A percentile compares a stretch with the other conserved stretches of the same genome.
These are phyloP conservation scores for Gymnocheta viridis DNA, from an alignment of 2,888 invertebrate species.

Conservation along the genomic window DNA sequence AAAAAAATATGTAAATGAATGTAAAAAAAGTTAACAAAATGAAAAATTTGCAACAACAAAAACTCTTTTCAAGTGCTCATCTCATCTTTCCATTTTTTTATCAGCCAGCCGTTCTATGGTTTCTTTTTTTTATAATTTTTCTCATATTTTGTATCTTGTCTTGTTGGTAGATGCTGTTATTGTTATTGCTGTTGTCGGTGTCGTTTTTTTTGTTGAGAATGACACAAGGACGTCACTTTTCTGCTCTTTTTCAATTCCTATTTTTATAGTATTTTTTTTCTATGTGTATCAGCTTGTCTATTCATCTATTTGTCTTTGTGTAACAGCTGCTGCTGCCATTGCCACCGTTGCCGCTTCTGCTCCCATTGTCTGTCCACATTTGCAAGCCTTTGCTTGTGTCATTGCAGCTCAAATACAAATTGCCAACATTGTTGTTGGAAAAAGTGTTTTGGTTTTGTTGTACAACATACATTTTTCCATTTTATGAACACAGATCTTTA, in stretches of 20 bases:
- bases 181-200: neutral
- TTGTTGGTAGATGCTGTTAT: constrained; percentile 10
- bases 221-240: constrained; percentile 64
- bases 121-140: neutral
- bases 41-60: constrained; percentile 21
- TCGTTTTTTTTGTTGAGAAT: no score
- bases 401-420: constrained; percentile 41
- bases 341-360: neutral
- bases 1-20: constrained; percentile 6
- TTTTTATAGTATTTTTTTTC: neutral
- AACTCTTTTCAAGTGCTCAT: constrained; percentile 20
- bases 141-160: constrained; percentile 4
- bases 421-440: constrained; percentile 26
- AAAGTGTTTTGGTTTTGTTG: constrained; percentile 23
- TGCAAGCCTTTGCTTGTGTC: constrained; percentile 21
- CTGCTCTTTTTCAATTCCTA: constrained; percentile 57
- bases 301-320: constrained; percentile 29
- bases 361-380: constrained; percentile 5
- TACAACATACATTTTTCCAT: neutral
- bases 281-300: constrained; percentile 4
- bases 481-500: neutral
- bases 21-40: constrained; percentile 11
- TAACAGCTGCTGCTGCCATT: neutral
- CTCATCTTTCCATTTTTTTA: constrained; percentile 32
- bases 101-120: constrained; percentile 12